Evolutionary conservation across 2,113 vertebrate species (phyloP).

Genomic region (Procavia capensis): DNA sequence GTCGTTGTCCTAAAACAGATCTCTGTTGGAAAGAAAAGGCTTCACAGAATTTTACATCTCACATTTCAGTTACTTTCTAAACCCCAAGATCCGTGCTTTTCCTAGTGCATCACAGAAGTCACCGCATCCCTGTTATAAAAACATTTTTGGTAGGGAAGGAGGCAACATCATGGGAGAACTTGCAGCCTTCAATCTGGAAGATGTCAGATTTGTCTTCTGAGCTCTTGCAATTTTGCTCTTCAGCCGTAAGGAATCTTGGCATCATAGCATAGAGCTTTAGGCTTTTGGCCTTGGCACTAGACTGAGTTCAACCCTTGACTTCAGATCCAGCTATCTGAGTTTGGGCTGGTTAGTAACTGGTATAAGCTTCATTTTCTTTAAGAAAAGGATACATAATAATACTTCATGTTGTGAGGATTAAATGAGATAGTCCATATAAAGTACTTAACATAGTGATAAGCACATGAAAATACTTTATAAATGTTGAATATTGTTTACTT

Average conservation of each 20-base stretch:
- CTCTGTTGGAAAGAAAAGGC: slow-evolving; percentile 15
- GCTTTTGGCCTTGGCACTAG: background rate
- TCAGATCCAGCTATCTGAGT: background rate
- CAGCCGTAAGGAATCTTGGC: background rate
- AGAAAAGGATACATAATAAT: background rate
- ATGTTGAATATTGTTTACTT: background rate
- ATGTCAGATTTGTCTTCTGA: background rate
- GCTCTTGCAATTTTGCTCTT: background rate
- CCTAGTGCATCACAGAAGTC: background rate
- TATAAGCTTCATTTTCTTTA: slow-evolving; percentile 11
- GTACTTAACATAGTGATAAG: background rate
- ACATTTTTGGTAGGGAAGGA: background rate
- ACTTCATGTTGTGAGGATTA: background rate
- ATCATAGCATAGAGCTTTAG: background rate
- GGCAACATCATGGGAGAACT: background rate
- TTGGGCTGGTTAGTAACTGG: background rate
- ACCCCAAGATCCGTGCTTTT: background rate
- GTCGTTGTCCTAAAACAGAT: background rate
- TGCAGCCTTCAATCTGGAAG: background rate
- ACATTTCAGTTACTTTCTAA: background rate
- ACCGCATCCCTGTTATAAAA: background rate
- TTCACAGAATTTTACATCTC: background rate
- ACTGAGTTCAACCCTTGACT: background rate
- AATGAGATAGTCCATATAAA: background rate
- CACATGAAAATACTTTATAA: background rate